Percentiles rank a stretch among this genome's conserved stretches.
Evolutionary conservation across 2,888 invertebrate species (phyloP).

Genomic region (Aradus depressus): DNA sequence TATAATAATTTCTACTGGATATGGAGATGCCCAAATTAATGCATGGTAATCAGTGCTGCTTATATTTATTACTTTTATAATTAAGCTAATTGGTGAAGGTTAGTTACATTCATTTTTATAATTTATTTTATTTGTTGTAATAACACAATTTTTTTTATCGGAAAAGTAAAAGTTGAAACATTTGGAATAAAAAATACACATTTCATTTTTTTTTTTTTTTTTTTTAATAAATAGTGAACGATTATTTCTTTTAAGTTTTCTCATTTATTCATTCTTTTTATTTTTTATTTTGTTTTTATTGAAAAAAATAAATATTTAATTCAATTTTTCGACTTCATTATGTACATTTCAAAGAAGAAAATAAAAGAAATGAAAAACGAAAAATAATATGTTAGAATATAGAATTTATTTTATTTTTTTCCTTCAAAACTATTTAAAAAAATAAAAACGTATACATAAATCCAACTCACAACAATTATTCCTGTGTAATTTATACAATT

Average conservation of each 20-base stretch:
- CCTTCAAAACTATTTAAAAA: constrained; percentile 16
- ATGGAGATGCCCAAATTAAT: constrained; percentile 18
- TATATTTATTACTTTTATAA: neutral
- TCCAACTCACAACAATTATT: constrained; percentile 30
- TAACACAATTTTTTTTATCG: neutral
- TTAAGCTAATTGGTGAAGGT: constrained; percentile 21
- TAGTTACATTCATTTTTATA: neutral
- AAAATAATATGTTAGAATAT: no score
- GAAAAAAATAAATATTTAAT: constrained; percentile 8
- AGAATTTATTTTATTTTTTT: constrained; percentile 19
- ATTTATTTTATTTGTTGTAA: neutral
- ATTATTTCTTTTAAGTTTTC: constrained; percentile 20
- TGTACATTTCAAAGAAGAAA: neutral
- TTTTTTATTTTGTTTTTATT: constrained; percentile 14
- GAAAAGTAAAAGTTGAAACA: neutral
- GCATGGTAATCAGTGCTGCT: constrained; percentile 18
- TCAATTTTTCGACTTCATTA: neutral
- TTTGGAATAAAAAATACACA: constrained; percentile 4
- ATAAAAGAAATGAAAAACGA: constrained; percentile 24
- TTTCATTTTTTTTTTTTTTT: neutral
- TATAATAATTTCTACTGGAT: no score
- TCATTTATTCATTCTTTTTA: constrained; percentile 10
- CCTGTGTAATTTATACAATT: constrained; percentile 15
- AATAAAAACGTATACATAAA: constrained; percentile 28
- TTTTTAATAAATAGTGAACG: constrained; percentile 24